phyloP scores from a whole-genome alignment of 1,140 invertebrate species.

The Globodera rostochiensis region DNA sequence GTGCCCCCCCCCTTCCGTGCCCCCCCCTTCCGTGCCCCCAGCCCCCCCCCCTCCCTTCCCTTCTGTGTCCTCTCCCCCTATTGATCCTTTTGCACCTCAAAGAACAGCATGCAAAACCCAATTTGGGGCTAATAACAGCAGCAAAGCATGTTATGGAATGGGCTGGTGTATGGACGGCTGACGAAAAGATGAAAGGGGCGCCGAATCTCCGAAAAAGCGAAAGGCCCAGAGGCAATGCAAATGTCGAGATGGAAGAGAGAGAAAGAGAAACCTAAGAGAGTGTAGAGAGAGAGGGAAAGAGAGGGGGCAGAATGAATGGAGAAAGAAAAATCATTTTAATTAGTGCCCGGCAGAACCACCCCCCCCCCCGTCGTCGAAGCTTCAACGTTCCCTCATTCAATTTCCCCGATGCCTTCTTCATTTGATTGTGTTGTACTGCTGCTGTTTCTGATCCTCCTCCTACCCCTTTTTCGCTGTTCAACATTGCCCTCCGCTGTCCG shows the following conservation, averaged over 20 bases:
- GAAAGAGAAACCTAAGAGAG: background rate
- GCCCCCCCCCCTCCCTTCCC: background rate
- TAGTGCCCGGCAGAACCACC: background rate
- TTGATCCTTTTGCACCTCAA: conserved; percentile 26
- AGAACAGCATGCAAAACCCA: background rate
- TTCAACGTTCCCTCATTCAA: no score
- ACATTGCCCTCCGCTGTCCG: conserved; percentile 6
- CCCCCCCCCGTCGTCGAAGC: no score
- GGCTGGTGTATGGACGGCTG: background rate
- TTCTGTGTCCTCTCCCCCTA: conserved; percentile 6
- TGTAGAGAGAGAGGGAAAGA: background rate
- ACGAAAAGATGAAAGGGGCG: background rate
- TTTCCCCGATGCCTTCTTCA: background rate
- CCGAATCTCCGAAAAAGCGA: no score
- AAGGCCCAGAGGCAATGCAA: no score
- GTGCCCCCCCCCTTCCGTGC: background rate
- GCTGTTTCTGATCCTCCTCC: background rate
- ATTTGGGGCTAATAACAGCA: background rate
- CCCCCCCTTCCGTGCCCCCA: no score
- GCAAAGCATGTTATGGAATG: background rate
- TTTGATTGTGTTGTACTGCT: background rate
- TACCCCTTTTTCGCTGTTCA: background rate
- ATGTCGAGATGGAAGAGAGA: background rate
- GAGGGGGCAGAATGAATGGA: background rate
- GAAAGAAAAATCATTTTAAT: background rate